Conservation (phyloP, 23 tunicate species). For the Pegea sp. region DNA sequence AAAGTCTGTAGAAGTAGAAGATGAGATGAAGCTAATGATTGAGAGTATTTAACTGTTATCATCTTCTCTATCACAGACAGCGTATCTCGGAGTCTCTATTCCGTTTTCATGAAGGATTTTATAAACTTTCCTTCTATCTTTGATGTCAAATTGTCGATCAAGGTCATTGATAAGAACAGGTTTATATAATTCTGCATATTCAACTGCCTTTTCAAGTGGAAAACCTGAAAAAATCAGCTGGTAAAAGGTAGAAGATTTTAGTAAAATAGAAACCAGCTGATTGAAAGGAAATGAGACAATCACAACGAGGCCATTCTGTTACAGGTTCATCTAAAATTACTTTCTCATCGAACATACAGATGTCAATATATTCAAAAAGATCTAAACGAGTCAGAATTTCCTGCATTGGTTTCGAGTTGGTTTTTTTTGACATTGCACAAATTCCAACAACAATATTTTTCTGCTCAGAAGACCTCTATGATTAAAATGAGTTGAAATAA, state of each 20-base stretch:
- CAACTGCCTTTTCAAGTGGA: constrained; percentile 85
- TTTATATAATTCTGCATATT: constrained; percentile 61
- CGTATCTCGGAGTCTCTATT: constrained; percentile 90
- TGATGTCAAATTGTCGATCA: constrained; percentile 71
- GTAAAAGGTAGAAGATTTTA: neutral
- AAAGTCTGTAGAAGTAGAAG: no score
- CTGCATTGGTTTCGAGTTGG: constrained; percentile 85
- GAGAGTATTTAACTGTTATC: constrained; percentile 24
- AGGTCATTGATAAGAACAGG: constrained; percentile 90
- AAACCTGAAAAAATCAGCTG: constrained; percentile 27
- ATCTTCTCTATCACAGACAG: constrained; percentile 58
- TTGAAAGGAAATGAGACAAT: constrained; percentile 86
- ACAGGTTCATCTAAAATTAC: constrained; percentile 49
- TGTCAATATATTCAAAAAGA: constrained; percentile 50
- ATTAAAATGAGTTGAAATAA: no score
- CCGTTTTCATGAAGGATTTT: constrained; percentile 58
- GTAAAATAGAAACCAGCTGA: constrained; percentile 33
- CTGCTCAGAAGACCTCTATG: no score
- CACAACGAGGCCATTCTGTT: constrained; percentile 87
- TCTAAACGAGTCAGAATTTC: constrained; percentile 63
- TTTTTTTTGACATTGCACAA: constrained; percentile 95
- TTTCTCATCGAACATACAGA: constrained; percentile 49
- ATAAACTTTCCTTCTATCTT: constrained; percentile 80
- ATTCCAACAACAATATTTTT: constrained; percentile 77
- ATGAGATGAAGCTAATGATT: neutral